A percentile compares a stretch with the other conserved stretches of the same genome.
Evolutionary conservation across 1,140 invertebrate species (phyloP).

Genomic region (Drosophila sechellia): DNA sequence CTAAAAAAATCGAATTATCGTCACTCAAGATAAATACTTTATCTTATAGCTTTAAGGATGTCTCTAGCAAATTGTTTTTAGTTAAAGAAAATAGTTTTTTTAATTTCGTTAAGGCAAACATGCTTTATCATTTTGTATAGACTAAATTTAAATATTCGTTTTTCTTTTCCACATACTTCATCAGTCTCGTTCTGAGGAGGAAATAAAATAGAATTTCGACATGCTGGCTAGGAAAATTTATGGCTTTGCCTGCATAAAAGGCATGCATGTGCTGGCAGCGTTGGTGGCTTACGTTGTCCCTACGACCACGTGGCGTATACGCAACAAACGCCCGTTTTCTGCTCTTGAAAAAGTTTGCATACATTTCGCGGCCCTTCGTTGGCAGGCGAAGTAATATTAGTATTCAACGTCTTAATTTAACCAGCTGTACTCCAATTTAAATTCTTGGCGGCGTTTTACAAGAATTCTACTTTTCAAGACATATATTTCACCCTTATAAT

Average conservation of each 20-base stretch:
- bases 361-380: conserved; percentile 2
- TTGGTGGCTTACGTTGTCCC: conserved; percentile 13
- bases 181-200: conserved; percentile 6
- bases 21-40: no score
- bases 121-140: background rate
- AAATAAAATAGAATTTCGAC: conserved; percentile 67
- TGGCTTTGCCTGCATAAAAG: conserved; percentile 23
- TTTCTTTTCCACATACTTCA: background rate
- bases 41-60: background rate
- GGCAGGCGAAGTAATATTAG: conserved; percentile 22
- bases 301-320: conserved; percentile 51
- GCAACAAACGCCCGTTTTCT: conserved; percentile 40
- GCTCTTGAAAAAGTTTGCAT: conserved; percentile 48
- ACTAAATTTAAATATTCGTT: background rate
- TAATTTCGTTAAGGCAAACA: background rate
- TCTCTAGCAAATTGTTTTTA: no score
- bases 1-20: no score
- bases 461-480: background rate
- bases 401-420: conserved; percentile 16
- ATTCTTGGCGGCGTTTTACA: conserved; percentile 19
- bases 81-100: no score
- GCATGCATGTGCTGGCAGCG: conserved; percentile 5
- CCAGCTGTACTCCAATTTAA: conserved; percentile 29
- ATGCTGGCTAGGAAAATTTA: conserved; percentile 55
- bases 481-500: background rate